phyloP scores from a whole-genome alignment of 1,140 invertebrate genomes.

The Hyposmocoma kahamanoa region DNA sequence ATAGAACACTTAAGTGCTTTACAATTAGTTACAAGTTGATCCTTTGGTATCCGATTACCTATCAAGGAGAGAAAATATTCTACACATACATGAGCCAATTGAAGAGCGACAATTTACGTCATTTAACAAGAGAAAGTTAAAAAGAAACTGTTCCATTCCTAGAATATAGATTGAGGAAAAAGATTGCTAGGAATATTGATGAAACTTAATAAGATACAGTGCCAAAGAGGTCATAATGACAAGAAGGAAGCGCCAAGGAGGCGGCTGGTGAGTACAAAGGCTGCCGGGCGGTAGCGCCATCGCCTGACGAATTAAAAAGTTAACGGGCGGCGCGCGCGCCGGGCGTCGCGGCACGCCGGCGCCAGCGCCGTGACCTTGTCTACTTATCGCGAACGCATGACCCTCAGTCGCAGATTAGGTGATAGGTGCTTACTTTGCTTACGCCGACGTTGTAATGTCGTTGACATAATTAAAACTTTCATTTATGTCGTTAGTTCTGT shows the following conservation, averaged over 20 bases:
- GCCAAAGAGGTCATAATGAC: neutral
- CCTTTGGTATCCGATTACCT: too few relatives aligned
- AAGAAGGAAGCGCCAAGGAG: slow-evolving; percentile 7
- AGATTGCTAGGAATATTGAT: too few relatives aligned
- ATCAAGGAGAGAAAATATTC: too few relatives aligned
- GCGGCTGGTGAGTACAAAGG: slow-evolving; percentile 22
- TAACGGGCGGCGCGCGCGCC: slow-evolving; percentile 56
- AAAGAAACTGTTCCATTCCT: too few relatives aligned
- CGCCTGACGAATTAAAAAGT: slow-evolving; percentile 62
- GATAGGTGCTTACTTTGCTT: slow-evolving; percentile 35
- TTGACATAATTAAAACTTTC: neutral
- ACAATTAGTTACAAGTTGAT: too few relatives aligned
- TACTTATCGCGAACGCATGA: slow-evolving; percentile 58
- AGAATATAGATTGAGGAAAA: too few relatives aligned
- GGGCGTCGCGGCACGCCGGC: slow-evolving; percentile 60
- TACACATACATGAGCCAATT: too few relatives aligned
- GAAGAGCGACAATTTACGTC: too few relatives aligned
- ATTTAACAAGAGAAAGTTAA: too few relatives aligned
- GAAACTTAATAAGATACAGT: too few relatives aligned
- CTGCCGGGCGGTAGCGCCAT: slow-evolving; percentile 29
- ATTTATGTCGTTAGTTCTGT: too few relatives aligned
- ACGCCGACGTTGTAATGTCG: slow-evolving; percentile 4
- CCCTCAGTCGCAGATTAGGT: slow-evolving; percentile 55
- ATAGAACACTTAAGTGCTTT: too few relatives aligned
- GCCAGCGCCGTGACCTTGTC: slow-evolving; percentile 68